Evolutionary conservation across 2,888 invertebrate species (phyloP).

Genomic region (Hartigia nigra): DNA sequence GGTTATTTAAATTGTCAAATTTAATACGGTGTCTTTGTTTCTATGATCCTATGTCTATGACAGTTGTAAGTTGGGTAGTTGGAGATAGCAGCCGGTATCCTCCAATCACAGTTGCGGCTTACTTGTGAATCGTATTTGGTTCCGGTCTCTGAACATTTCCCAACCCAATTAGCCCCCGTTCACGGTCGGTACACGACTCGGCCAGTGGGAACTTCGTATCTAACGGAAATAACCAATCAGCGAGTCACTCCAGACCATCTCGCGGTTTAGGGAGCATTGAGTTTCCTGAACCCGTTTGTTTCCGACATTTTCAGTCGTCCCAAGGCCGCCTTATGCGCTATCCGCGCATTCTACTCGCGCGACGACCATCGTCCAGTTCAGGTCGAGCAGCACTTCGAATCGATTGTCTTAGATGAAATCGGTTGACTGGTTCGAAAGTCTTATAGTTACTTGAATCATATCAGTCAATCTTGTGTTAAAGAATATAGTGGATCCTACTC

Average conservation of each 20-base stretch:
- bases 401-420: not conserved
- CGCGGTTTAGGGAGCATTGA: slow-evolving; percentile 47
- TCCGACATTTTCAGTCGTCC: slow-evolving; percentile 48
- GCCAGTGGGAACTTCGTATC: slow-evolving; percentile 45
- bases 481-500: not conserved
- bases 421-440: not conserved
- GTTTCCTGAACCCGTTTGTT: slow-evolving; percentile 49
- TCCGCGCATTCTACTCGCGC: not conserved
- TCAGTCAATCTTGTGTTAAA: not conserved
- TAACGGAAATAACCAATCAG: slow-evolving; percentile 53
- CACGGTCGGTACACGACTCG: slow-evolving; percentile 11
- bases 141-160: slow-evolving; percentile 5
- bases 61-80: not conserved
- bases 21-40: not conserved
- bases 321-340: slow-evolving; percentile 45
- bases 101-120: not conserved
- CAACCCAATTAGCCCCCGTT: slow-evolving; percentile 6
- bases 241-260: not conserved
- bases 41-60: not conserved
- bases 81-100: not conserved
- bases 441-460: not conserved
- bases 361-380: not conserved
- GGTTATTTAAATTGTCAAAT: not conserved
- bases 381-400: not conserved
- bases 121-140: slow-evolving; percentile 1